Conservation (phyloP, 2,888 invertebrate species). For the Megaustenia siamemsis region DNA sequence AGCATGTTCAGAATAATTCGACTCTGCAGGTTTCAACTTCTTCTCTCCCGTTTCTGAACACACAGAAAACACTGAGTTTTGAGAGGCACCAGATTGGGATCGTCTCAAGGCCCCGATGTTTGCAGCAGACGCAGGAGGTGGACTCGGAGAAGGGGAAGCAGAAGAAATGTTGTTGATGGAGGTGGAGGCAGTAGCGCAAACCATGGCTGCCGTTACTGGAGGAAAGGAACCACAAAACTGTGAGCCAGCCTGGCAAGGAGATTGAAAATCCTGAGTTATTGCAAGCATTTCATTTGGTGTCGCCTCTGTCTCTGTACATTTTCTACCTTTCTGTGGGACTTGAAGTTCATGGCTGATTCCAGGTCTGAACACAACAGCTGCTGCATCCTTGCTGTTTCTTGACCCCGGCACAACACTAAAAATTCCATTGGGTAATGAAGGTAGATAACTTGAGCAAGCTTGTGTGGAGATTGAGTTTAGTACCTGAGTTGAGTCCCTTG, state of each 20-base stretch:
- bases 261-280: not conserved
- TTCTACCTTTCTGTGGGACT: not conserved
- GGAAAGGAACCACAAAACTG: not conserved
- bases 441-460: not conserved
- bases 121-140: not conserved
- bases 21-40: slow-evolving; percentile 61
- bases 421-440: not conserved
- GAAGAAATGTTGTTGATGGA: no score
- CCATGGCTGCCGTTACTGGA: not conserved
- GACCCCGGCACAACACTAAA: not conserved
- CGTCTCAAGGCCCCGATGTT: slow-evolving; percentile 50
- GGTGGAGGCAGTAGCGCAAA: not conserved
- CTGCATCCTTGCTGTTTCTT: not conserved
- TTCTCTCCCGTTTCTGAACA: slow-evolving; percentile 72
- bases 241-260: not conserved
- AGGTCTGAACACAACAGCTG: not conserved
- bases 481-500: not conserved
- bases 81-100: slow-evolving; percentile 63
- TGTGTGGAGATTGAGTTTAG: not conserved
- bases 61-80: slow-evolving; percentile 65
- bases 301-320: not conserved
- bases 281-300: not conserved
- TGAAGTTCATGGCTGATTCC: not conserved
- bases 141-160: not conserved
- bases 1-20: slow-evolving; percentile 63